phyloP scores from a whole-genome alignment of 1,140 invertebrate species.

The Meloidogyne exigua region DNA sequence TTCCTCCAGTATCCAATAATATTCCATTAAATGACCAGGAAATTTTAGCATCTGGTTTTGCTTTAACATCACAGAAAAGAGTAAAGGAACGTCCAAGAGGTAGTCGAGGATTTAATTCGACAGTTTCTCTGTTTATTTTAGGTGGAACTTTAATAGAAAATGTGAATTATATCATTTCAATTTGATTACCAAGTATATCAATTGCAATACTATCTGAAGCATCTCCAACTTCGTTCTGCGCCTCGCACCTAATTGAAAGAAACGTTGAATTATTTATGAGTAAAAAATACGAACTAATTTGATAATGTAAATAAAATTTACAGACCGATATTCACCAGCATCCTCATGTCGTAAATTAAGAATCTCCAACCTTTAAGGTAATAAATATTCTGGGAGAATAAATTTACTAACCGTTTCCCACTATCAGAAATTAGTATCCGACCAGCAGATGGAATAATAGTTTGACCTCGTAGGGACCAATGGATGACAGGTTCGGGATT shows the following conservation, averaged over 20 bases:
- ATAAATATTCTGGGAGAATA: slow-evolving; percentile 25
- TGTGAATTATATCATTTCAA: neutral
- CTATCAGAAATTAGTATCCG: slow-evolving; percentile 41
- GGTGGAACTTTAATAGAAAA: slow-evolving; percentile 52
- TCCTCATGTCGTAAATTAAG: slow-evolving; percentile 42
- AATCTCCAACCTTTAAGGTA: slow-evolving; percentile 50
- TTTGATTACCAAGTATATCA: slow-evolving; percentile 49
- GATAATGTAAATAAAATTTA: too few relatives aligned
- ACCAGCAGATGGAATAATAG: slow-evolving; percentile 50
- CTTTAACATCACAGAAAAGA: slow-evolving; percentile 52
- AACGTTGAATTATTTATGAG: too few relatives aligned
- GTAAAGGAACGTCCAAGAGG: slow-evolving; percentile 52
- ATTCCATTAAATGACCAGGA: slow-evolving; percentile 52
- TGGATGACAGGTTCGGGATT: slow-evolving; percentile 51
- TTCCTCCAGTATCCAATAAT: slow-evolving; percentile 28
- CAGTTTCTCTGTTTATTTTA: slow-evolving; percentile 49
- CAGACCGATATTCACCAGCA: slow-evolving; percentile 48
- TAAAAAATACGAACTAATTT: too few relatives aligned
- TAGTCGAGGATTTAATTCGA: slow-evolving; percentile 53
- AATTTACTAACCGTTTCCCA: neutral
- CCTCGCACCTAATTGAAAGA: slow-evolving; percentile 31
- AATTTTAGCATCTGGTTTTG: slow-evolving; percentile 54
- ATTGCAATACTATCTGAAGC: slow-evolving; percentile 47
- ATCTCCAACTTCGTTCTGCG: slow-evolving; percentile 53
- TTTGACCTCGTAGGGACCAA: slow-evolving; percentile 42